Evolutionary conservation across 2,888 invertebrate genomes (phyloP).

Genomic region (Noctua comes): DNA sequence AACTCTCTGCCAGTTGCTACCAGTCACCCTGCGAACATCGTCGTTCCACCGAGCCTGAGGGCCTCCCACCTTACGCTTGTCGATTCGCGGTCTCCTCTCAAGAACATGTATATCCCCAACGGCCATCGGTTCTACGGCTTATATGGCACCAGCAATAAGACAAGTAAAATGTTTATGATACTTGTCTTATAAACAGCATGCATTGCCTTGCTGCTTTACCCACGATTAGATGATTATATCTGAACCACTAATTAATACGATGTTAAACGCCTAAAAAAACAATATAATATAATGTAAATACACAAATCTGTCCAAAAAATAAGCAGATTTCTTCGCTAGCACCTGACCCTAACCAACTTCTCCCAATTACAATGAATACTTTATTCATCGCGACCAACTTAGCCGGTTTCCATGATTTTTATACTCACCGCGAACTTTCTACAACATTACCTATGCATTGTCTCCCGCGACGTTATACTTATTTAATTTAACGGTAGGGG

Average conservation of each 20-base stretch:
- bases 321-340: constrained; percentile 9
- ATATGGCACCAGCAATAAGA: too few relatives aligned
- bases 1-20: too few relatives aligned
- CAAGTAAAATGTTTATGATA: too few relatives aligned
- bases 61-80: too few relatives aligned
- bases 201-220: not conserved
- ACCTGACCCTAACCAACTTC: constrained; percentile 76
- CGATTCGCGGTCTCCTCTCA: too few relatives aligned
- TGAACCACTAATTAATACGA: not conserved
- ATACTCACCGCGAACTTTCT: constrained; percentile 82
- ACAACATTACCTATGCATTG: constrained; percentile 87
- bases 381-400: constrained; percentile 82
- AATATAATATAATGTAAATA: not conserved
- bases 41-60: too few relatives aligned
- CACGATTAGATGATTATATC: not conserved
- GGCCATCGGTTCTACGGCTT: too few relatives aligned
- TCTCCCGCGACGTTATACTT: constrained; percentile 78
- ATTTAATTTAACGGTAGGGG: constrained; percentile 81
- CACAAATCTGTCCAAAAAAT: constrained; percentile 22
- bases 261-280: not conserved
- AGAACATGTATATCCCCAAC: too few relatives aligned
- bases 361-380: constrained; percentile 85
- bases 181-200: too few relatives aligned
- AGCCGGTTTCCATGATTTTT: constrained; percentile 87
- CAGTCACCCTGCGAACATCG: too few relatives aligned